These are phyloP conservation scores for Paragorgia papillata DNA, from an alignment of 92 coral and sea anemone genomes.

Conservation along the genomic window DNA sequence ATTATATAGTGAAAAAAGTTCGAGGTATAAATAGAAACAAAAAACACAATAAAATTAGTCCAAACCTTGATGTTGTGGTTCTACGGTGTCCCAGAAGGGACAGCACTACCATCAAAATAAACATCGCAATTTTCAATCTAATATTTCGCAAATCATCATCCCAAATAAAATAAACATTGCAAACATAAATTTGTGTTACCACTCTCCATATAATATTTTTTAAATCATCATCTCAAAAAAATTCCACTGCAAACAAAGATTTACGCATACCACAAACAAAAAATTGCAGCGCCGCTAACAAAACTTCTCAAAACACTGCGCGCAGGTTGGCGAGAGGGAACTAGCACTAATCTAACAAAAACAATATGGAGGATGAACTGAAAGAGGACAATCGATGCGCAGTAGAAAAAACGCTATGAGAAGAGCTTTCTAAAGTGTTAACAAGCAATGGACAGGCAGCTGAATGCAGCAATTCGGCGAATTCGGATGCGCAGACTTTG, in stretches of 20 bases:
- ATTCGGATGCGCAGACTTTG: conserved; percentile 22
- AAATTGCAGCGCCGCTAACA: neutral
- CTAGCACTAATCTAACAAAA: neutral
- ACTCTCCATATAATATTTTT: too few relatives aligned
- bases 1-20: too few relatives aligned
- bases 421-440: conserved; percentile 11
- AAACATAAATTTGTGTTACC: too few relatives aligned
- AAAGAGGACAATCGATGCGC: conserved; percentile 24
- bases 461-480: conserved; percentile 9
- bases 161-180: too few relatives aligned
- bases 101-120: conserved; percentile 37
- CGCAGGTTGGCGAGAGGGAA: conserved; percentile 1
- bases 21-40: too few relatives aligned
- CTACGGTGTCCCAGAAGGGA: conserved; percentile 40
- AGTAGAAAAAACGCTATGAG: neutral
- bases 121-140: neutral
- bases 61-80: too few relatives aligned
- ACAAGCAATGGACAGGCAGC: neutral
- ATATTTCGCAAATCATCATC: neutral
- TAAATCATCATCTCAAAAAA: too few relatives aligned
- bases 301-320: conserved; percentile 7
- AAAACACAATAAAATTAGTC: too few relatives aligned
- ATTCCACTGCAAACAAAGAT: neutral
- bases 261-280: neutral
- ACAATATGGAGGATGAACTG: conserved; percentile 3